Conservation (phyloP, 2,888 invertebrate species). For the Monochamus alternatus region DNA sequence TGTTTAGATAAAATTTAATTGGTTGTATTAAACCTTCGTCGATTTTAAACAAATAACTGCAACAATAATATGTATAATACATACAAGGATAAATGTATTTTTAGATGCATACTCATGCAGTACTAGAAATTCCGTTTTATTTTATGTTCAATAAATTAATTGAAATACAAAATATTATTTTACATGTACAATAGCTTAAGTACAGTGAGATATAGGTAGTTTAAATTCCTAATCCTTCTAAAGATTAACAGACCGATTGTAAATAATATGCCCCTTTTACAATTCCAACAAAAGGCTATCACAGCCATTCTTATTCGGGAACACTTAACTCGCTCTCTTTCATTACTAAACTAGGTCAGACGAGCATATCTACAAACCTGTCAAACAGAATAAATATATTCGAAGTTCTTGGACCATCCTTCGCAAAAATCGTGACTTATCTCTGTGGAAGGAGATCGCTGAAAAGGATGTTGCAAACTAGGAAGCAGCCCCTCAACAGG, state of each 20-base stretch:
- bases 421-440: constrained; percentile 48
- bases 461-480: not conserved
- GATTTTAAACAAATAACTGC: not conserved
- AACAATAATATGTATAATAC: not conserved
- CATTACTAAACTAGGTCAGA: constrained; percentile 37
- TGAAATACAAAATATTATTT: no score
- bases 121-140: no score
- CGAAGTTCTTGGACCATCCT: constrained; percentile 29
- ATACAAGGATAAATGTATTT: not conserved
- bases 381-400: constrained; percentile 50
- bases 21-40: not conserved
- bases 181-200: no score
- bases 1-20: not conserved
- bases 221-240: not conserved
- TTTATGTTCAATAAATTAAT: no score
- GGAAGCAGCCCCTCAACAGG: constrained; percentile 27
- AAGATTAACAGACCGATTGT: not conserved
- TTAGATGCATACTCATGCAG: no score
- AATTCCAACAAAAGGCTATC: not conserved
- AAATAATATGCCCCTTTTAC: constrained; percentile 2
- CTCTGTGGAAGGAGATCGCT: constrained; percentile 39
- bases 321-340: constrained; percentile 18
- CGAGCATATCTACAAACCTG: constrained; percentile 37
- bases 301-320: constrained; percentile 2
- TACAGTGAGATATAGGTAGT: not conserved